phyloP scores from a whole-genome alignment of 2,888 invertebrate genomes.

The Apamea epomidion region DNA sequence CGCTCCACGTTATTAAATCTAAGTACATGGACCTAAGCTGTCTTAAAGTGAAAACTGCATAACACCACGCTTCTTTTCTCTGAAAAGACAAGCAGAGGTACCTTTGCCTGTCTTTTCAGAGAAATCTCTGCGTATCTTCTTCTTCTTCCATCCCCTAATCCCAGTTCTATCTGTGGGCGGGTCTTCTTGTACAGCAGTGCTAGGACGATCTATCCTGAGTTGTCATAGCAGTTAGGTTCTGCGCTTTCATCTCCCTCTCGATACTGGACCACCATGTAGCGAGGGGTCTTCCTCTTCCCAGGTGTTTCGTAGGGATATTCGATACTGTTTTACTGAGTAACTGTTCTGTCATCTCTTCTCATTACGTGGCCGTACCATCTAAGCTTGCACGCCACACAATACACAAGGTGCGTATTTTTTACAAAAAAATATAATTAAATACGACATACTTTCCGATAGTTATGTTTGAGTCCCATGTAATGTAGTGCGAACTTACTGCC shows the following conservation, averaged over 20 bases:
- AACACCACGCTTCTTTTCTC: not conserved
- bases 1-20: slow-evolving; percentile 5
- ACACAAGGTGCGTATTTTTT: not conserved
- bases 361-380: not conserved
- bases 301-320: not conserved
- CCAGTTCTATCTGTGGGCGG: no score
- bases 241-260: not conserved
- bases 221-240: not conserved
- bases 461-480: not conserved
- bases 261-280: not conserved
- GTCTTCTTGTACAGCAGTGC: not conserved
- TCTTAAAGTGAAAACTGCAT: slow-evolving; percentile 20
- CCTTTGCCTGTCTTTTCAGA: no score
- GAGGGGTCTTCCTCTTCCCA: not conserved
- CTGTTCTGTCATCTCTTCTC: not conserved
- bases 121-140: not conserved
- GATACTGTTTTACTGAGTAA: not conserved
- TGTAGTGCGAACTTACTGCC: not conserved
- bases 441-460: not conserved
- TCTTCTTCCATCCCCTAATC: no score
- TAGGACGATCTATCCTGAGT: not conserved
- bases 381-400: not conserved
- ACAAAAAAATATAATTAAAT: no score
- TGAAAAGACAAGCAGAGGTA: not conserved
- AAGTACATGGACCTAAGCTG: slow-evolving; percentile 10